phyloP scores from a whole-genome alignment of 2,888 invertebrate species.

The Mimas tiliae region DNA sequence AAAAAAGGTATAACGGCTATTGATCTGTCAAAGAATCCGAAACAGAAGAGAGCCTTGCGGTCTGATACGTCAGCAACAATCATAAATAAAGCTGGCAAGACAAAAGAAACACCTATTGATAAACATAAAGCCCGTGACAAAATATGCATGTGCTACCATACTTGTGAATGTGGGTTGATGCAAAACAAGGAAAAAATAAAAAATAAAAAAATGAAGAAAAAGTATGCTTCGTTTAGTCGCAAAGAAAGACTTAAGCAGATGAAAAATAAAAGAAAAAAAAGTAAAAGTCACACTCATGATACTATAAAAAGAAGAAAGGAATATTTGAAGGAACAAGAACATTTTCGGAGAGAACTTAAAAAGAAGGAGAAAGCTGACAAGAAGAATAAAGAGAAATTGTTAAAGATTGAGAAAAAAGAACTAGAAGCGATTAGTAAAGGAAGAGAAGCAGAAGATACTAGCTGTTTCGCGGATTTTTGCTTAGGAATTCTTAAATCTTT shows the following conservation, averaged over 20 bases:
- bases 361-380: conserved; percentile 33
- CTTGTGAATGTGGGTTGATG: conserved; percentile 23
- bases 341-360: conserved; percentile 38
- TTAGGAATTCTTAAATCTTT: conserved; percentile 43
- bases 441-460: conserved; percentile 42
- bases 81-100: not conserved
- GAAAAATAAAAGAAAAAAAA: conserved; percentile 12
- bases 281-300: conserved; percentile 28
- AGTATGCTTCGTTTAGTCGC: conserved; percentile 16
- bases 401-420: conserved; percentile 38
- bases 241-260: conserved; percentile 23
- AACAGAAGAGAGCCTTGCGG: not conserved
- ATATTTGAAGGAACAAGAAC: conserved; percentile 33
- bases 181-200: conserved; percentile 6
- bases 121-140: conserved; percentile 9
- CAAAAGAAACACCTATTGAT: not conserved
- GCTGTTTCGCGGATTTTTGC: conserved; percentile 46
- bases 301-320: conserved; percentile 30
- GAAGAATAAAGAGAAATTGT: conserved; percentile 36
- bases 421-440: conserved; percentile 37
- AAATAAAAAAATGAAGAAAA: conserved; percentile 24
- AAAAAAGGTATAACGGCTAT: not conserved
- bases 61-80: too few relatives aligned
- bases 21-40: not conserved
- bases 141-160: conserved; percentile 29